phyloP scores from a whole-genome alignment of 2,113 vertebrate genomes.

The Salminus brasiliensis region DNA sequence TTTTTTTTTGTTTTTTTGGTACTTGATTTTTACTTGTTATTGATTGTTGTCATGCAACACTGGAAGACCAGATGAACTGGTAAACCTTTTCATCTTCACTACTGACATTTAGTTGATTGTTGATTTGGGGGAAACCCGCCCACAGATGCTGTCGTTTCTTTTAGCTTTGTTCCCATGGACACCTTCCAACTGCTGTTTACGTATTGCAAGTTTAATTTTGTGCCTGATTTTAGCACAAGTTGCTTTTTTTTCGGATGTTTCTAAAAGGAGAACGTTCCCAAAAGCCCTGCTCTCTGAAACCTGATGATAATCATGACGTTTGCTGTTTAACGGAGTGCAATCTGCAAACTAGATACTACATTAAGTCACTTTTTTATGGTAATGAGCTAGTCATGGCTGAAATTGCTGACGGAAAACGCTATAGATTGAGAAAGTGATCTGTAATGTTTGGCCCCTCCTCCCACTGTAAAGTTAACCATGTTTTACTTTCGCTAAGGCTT shows the following conservation, averaged over 20 bases:
- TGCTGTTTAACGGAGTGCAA: constrained; percentile 35
- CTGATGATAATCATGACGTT: constrained; percentile 34
- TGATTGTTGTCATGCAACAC: constrained; percentile 60
- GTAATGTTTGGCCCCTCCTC: constrained; percentile 1
- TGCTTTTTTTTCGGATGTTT: not conserved
- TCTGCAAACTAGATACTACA: constrained; percentile 7
- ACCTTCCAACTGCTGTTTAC: not conserved
- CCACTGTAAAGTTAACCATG: not conserved
- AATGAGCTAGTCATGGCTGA: not conserved
- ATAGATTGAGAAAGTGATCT: constrained; percentile 4
- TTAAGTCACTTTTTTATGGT: not conserved
- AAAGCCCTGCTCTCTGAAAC: not conserved
- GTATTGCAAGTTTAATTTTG: not conserved
- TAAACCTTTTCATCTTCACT: constrained; percentile 57
- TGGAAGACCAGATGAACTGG: constrained; percentile 62
- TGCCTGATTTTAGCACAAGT: not conserved
- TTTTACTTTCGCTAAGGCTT: not conserved
- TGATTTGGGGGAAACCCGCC: constrained; percentile 43
- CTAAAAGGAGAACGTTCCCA: not conserved
- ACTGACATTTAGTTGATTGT: constrained; percentile 43
- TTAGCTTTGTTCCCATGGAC: constrained; percentile 10
- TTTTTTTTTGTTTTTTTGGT: too few species aligned
- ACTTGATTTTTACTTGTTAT: constrained; percentile 74
- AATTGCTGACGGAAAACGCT: not conserved
- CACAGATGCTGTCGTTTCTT: constrained; percentile 61